Evolutionary conservation across 2,888 invertebrate species (phyloP), one percentile per base, ranked within the genome.

Genomic region (Trimorus sp.): DNA sequence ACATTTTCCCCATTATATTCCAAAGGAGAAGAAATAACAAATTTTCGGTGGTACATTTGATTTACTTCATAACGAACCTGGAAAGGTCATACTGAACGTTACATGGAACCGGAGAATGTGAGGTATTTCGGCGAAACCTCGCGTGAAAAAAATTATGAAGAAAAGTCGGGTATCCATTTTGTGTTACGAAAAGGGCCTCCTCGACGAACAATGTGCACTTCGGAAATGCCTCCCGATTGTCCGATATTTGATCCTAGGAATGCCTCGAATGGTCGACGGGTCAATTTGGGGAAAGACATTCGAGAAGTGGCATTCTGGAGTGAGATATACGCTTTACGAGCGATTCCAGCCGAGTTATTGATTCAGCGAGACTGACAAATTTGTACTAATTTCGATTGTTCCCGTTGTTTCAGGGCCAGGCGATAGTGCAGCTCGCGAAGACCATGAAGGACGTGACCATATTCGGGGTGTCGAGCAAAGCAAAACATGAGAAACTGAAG

Each of bases 401-500:
- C 15, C 11, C 9, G 37, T 60, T 68, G 53, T 92, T 92, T 40
- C 91, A 97, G 97, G 97, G 97, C 59, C 96, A 96, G 93, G 97
- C 97, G 0, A 94, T 97, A 37, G 95, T 95, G 42, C 97, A 97
- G 92, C 93, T 97, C 84, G 95, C 96, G 78, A 95, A 95, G 92
- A 96, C 96, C 0, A 94, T 97, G 63, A 94, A 95, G 37, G 95
- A 96, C 88, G 95, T 97, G 58, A 96, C 95, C 11, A 94, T 97
- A 68, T 96, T 96, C 91, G 97, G 97, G 38, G 96, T 97, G 1
- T 97, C 97, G 90, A 96, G 97, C 65, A 95, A 96, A 92, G 93
- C 93, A 89, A 97, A 97, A 92, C 97, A 97, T 90, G 97, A 97
- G 89, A 94, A 95, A n/a, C 93, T 97, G 84, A 96, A 96, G 90